Percentiles rank a stretch among this genome's conserved stretches.
These are phyloP conservation scores for Alloscopus bannaensis DNA, from an alignment of 2,888 invertebrate genomes.

Conservation along the genomic window DNA sequence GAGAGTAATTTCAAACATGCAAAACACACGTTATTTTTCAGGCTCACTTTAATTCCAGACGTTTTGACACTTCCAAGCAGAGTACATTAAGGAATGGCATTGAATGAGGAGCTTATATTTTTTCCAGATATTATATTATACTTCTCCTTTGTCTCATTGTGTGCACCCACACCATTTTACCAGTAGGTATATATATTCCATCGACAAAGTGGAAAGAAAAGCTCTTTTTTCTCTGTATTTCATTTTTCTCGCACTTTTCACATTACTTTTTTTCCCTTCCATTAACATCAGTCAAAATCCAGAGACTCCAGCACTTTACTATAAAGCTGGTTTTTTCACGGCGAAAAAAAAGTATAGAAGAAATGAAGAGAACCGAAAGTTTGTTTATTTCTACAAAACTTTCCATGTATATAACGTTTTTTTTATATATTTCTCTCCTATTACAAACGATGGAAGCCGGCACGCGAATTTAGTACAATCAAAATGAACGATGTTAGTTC, in stretches of 20 bases:
- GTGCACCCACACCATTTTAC: background rate
- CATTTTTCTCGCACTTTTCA: slow-evolving; percentile 27
- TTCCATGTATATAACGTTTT: background rate
- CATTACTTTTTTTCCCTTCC: slow-evolving; percentile 57
- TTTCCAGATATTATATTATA: background rate
- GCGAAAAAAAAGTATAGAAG: slow-evolving; percentile 1
- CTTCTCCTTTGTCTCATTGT: background rate
- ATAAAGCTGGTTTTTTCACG: slow-evolving; percentile 1
- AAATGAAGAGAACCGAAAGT: background rate
- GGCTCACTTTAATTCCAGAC: slow-evolving; percentile 40
- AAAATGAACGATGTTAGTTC: background rate
- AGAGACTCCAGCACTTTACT: slow-evolving; percentile 10
- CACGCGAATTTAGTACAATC: slow-evolving; percentile 39
- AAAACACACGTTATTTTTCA: slow-evolving; percentile 38
- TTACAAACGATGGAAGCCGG: slow-evolving; percentile 20
- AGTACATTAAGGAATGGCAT: background rate
- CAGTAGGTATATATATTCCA: background rate
- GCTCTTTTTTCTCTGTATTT: slow-evolving; percentile 14
- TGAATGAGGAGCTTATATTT: slow-evolving; percentile 3
- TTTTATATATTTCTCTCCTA: background rate
- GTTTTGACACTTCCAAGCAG: slow-evolving; percentile 38
- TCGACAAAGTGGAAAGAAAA: slow-evolving; percentile 5
- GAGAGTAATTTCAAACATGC: slow-evolving; percentile 43
- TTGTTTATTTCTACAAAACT: slow-evolving; percentile 4
- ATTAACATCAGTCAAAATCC: slow-evolving; percentile 54